Evolutionary conservation across 2,113 vertebrate species (phyloP).

Genomic region (Petroica traversi): DNA sequence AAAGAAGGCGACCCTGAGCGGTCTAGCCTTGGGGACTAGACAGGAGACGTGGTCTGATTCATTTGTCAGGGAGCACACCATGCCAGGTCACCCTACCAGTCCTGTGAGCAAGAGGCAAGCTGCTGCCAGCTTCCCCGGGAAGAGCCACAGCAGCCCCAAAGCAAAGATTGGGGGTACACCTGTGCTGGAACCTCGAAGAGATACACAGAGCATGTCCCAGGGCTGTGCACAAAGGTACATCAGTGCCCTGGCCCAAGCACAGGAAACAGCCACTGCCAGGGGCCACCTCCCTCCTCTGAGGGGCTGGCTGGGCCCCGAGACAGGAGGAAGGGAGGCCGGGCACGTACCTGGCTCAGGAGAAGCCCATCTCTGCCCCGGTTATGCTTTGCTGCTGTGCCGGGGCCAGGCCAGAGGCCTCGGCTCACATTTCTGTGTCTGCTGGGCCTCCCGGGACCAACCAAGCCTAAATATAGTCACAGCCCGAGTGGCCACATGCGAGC

Average conservation of each 20-base stretch:
- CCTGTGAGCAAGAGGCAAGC: not conserved
- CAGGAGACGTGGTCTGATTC: not conserved
- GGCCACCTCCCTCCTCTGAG: not conserved
- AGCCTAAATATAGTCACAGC: slow-evolving; percentile 89
- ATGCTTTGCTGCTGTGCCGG: not conserved
- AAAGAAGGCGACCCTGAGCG: not conserved
- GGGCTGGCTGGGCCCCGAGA: not conserved
- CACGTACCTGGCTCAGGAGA: slow-evolving; percentile 59
- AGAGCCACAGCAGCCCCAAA: not conserved
- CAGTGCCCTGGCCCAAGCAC: accelerated
- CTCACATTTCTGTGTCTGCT: slow-evolving; percentile 80
- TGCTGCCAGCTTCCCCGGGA: not conserved
- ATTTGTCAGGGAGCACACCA: not conserved
- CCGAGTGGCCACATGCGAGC: slow-evolving; percentile 24
- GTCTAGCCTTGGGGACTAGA: not conserved
- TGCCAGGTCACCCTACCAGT: not conserved
- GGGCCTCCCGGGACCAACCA: slow-evolving; percentile 56
- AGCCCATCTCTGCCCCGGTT: slow-evolving; percentile 9
- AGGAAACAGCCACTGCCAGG: not conserved
- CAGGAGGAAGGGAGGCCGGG: not conserved
- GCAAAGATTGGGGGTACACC: not conserved
- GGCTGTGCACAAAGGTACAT: accelerated
- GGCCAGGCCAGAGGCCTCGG: slow-evolving; percentile 38
- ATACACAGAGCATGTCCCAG: not conserved
- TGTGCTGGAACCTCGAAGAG: accelerated